Evolutionary conservation across 2,113 vertebrate species (phyloP).

Genomic region (Pan troglodytes): DNA sequence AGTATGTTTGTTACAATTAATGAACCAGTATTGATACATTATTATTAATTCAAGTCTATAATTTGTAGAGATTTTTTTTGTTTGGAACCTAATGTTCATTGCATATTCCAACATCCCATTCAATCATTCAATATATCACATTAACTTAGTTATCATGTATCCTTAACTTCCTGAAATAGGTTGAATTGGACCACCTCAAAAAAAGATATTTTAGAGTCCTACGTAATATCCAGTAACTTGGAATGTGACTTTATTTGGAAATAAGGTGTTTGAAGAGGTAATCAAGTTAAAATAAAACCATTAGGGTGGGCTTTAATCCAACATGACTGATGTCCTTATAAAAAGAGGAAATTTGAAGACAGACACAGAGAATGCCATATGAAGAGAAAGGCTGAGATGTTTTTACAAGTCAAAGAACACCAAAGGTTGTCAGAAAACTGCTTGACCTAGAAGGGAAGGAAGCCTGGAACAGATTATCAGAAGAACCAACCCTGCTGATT

Average conservation of each 20-base stretch:
- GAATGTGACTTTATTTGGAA: neutral
- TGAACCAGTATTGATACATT: neutral
- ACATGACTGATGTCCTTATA: neutral
- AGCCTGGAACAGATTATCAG: neutral
- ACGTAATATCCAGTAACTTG: neutral
- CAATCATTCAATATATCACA: neutral
- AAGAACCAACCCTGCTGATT: neutral
- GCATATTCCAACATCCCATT: neutral
- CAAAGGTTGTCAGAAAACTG: neutral
- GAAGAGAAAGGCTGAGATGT: neutral
- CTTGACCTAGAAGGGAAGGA: neutral
- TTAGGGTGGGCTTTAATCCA: neutral
- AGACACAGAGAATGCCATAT: too few relatives aligned
- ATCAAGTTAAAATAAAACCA: neutral
- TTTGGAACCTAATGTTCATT: neutral
- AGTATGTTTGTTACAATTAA: neutral
- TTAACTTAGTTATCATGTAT: neutral
- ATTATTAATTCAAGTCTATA: neutral
- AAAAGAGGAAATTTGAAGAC: neutral
- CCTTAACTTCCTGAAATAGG: neutral
- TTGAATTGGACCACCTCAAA: neutral
- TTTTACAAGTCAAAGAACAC: neutral
- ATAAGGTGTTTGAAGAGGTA: neutral
- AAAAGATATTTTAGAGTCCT: neutral
- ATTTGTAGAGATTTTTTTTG: neutral